These are phyloP conservation scores for Tridacna gigas DNA, from an alignment of 2,888 invertebrate genomes.

Conservation along the genomic window DNA sequence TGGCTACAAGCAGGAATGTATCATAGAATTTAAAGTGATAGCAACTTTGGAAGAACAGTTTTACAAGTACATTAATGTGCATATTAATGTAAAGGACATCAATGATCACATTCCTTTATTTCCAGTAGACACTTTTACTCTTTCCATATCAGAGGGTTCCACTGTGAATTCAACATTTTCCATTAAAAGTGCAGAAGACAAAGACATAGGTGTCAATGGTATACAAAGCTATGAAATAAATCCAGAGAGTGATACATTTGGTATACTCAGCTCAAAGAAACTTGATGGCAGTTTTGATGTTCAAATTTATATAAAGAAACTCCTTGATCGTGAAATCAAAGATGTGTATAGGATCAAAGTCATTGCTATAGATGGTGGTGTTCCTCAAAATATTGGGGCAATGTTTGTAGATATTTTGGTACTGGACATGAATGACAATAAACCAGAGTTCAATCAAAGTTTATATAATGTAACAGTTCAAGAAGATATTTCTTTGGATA, in stretches of 20 bases:
- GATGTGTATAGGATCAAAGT: slow-evolving; percentile 57
- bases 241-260: slow-evolving; percentile 53
- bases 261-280: slow-evolving; percentile 27
- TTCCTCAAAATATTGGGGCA: slow-evolving; percentile 42
- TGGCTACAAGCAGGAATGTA: slow-evolving; percentile 40
- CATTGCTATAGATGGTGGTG: slow-evolving; percentile 62
- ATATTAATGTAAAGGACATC: slow-evolving; percentile 66
- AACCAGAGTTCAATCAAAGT: slow-evolving; percentile 47
- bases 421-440: slow-evolving; percentile 64
- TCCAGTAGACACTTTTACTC: slow-evolving; percentile 35
- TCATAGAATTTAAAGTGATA: slow-evolving; percentile 44
- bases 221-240: slow-evolving; percentile 57
- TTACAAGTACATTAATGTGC: slow-evolving; percentile 65
- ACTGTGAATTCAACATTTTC: slow-evolving; percentile 33
- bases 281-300: slow-evolving; percentile 53
- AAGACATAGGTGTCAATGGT: slow-evolving; percentile 52
- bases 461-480: slow-evolving; percentile 55
- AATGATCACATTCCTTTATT: slow-evolving; percentile 74
- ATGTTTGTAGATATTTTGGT: slow-evolving; percentile 55
- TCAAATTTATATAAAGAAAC: slow-evolving; percentile 49
- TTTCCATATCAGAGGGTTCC: slow-evolving; percentile 53
- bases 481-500: slow-evolving; percentile 46
- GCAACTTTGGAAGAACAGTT: slow-evolving; percentile 32
- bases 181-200: slow-evolving; percentile 54
- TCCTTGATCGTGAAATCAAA: slow-evolving; percentile 61